These are phyloP conservation scores for Neopelma chrysocephalum DNA, from an alignment of 2,797 vertebrate genomes.

Conservation along the genomic window DNA sequence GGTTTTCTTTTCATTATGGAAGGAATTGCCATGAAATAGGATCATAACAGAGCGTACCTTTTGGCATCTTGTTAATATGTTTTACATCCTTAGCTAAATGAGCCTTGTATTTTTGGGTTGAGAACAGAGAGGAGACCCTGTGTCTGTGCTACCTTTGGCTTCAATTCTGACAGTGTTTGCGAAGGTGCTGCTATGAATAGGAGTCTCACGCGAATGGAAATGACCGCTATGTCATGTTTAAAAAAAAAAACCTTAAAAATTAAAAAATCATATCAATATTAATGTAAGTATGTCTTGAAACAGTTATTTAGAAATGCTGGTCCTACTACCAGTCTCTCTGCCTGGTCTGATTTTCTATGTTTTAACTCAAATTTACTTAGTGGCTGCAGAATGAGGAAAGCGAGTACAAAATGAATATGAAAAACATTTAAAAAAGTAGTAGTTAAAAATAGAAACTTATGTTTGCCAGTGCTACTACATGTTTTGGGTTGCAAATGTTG, in stretches of 20 bases:
- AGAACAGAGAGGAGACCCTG: background rate
- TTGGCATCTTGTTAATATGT: background rate
- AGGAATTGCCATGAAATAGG: background rate
- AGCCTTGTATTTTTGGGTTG: background rate
- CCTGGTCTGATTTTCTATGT: background rate
- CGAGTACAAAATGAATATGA: background rate
- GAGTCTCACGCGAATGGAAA: background rate
- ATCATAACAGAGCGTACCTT: background rate
- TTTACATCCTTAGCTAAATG: background rate
- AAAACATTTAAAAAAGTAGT: background rate
- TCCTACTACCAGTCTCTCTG: background rate
- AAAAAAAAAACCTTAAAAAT: background rate
- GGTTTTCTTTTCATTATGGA: background rate
- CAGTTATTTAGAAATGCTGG: background rate
- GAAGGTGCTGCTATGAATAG: background rate
- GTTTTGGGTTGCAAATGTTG: background rate
- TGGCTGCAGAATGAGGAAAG: background rate
- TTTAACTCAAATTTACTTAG: background rate
- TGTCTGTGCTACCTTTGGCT: background rate
- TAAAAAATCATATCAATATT: background rate
- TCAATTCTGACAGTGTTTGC: background rate
- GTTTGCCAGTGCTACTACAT: rapidly evolving
- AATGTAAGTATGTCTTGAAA: background rate
- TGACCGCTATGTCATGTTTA: background rate
- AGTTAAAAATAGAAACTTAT: background rate